Conservation (phyloP, 2,888 invertebrate genomes). For the Mellilla xanthometata region DNA sequence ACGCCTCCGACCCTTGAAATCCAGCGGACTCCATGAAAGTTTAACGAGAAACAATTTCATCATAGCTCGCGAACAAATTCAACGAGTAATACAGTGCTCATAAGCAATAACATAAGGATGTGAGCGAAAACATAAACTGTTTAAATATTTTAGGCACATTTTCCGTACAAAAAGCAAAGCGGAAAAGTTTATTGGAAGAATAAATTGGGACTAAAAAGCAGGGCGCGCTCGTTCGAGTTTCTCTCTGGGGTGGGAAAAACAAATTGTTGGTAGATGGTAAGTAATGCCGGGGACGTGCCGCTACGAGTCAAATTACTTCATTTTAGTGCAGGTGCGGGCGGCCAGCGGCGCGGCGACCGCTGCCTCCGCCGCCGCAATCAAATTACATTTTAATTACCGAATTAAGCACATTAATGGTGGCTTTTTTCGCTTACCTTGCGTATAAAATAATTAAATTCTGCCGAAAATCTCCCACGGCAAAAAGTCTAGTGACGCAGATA, state of each 20-base stretch:
- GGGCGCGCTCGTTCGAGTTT: conserved; percentile 63
- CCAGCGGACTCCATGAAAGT: conserved; percentile 27
- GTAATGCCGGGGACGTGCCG: conserved; percentile 70
- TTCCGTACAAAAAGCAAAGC: conserved; percentile 64
- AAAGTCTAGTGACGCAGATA: conserved; percentile 24
- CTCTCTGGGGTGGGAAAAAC: conserved; percentile 67
- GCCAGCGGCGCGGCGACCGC: conserved; percentile 16
- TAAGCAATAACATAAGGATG: conserved; percentile 56
- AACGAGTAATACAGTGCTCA: conserved; percentile 34
- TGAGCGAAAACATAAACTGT: conserved; percentile 63
- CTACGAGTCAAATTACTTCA: conserved; percentile 69
- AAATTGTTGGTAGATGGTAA: conserved; percentile 76
- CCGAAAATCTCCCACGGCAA: conserved; percentile 22
- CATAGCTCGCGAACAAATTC: conserved; percentile 28
- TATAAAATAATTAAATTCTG: conserved; percentile 39
- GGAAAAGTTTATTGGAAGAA: conserved; percentile 72
- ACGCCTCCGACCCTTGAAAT: conserved; percentile 37
- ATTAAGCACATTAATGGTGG: conserved; percentile 47
- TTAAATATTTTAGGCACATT: conserved; percentile 73
- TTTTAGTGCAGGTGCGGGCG: conserved; percentile 54
- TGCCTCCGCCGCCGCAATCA: conserved; percentile 41
- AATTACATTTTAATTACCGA: conserved; percentile 59
- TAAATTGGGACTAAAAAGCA: conserved; percentile 77
- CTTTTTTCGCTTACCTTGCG: conserved; percentile 37
- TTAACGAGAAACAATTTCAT: conserved; percentile 32